Percentiles rank a stretch among this genome's conserved stretches.
Conservation (phyloP, 2,888 invertebrate species). For the Fabriciana adippe region DNA sequence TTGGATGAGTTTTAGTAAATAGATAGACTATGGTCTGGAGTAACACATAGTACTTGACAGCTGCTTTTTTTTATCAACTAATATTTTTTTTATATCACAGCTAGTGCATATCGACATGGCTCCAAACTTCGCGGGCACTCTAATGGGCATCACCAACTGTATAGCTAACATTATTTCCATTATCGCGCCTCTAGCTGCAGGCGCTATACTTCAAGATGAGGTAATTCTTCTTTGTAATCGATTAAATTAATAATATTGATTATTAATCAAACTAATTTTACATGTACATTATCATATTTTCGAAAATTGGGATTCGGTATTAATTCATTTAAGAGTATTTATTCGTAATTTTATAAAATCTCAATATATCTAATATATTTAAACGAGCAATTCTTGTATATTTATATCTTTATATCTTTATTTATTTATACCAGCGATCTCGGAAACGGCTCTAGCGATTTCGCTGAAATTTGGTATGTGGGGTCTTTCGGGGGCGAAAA, state of each 20-base stretch:
- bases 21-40: too few species aligned
- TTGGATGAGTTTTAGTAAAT: too few species aligned
- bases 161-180: slow-evolving; percentile 88
- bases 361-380: too few species aligned
- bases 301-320: neutral
- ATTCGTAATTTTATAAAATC: too few species aligned
- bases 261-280: neutral
- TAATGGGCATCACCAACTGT: slow-evolving; percentile 92
- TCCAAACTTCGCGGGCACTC: slow-evolving; percentile 89
- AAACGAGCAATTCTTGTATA: too few species aligned
- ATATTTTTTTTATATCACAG: slow-evolving; percentile 82
- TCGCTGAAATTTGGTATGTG: too few species aligned
- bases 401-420: too few species aligned
- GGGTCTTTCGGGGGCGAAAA: too few species aligned
- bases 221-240: slow-evolving; percentile 41
- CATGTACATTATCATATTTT: neutral
- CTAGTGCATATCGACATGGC: slow-evolving; percentile 92
- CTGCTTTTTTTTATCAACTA: neutral
- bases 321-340: neutral
- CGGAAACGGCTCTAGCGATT: too few species aligned
- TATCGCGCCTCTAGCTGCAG: slow-evolving; percentile 88
- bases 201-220: slow-evolving; percentile 84
- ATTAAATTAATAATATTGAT: neutral
- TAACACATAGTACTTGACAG: neutral
- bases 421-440: too few species aligned